Conservation (phyloP, 1,140 invertebrate genomes). For the Papilio xuthus region DNA sequence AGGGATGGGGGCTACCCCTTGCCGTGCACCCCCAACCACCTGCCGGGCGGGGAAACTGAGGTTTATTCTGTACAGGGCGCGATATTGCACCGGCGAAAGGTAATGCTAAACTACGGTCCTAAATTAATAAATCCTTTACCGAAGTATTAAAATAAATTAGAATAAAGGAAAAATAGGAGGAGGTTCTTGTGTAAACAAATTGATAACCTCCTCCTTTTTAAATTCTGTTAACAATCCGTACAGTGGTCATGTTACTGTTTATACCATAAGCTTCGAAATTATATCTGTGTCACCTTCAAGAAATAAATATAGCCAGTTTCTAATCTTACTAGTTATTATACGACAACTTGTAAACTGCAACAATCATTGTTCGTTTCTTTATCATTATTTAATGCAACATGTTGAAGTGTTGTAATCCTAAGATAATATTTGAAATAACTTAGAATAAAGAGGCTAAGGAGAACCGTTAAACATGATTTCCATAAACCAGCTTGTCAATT, state of each 20-base stretch:
- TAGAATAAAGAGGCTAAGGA: constrained; percentile 4
- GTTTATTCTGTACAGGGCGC: constrained; percentile 32
- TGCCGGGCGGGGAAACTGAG: constrained; percentile 37
- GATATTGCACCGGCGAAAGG: constrained; percentile 33
- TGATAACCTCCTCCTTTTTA: neutral
- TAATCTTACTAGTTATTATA: neutral
- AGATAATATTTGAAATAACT: neutral
- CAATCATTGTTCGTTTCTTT: neutral
- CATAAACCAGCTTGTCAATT: constrained; percentile 35
- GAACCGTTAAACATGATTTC: constrained; percentile 22
- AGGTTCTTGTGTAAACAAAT: neutral
- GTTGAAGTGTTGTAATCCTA: neutral
- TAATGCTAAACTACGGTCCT: neutral
- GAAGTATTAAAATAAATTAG: neutral
- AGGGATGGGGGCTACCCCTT: constrained; percentile 57
- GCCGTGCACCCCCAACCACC: constrained; percentile 45
- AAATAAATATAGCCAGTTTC: neutral
- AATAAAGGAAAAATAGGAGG: neutral
- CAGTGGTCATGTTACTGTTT: neutral
- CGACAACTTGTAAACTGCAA: neutral
- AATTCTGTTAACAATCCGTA: neutral
- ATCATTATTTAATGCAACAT: neutral
- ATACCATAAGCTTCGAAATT: neutral
- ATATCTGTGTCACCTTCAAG: neutral
- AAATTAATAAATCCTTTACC: neutral